phyloP scores from a whole-genome alignment of 2,888 invertebrate genomes.

The Dryobotodes eremita region DNA sequence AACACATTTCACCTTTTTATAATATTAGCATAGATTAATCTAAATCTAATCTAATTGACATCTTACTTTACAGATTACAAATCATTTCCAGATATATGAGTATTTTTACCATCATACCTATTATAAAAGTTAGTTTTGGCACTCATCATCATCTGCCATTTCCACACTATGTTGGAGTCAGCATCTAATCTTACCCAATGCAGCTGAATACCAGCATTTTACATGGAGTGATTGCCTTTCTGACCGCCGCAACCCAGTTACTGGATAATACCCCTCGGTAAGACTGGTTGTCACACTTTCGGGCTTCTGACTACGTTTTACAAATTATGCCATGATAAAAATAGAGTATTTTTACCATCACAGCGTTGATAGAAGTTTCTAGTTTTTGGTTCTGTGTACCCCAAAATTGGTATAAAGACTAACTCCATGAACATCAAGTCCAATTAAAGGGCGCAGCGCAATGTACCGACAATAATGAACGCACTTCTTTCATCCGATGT shows the following conservation, averaged over 20 bases:
- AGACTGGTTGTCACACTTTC: neutral
- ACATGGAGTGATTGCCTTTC: neutral
- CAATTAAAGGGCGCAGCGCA: conserved; percentile 53
- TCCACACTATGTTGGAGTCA: too few species aligned
- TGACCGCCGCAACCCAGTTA: neutral
- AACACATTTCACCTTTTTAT: too few species aligned
- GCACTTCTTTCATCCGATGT: conserved; percentile 57
- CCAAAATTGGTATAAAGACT: neutral
- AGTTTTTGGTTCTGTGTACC: neutral
- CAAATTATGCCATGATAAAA: neutral
- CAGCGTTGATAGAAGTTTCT: neutral
- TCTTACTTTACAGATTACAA: neutral
- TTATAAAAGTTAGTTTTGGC: neutral
- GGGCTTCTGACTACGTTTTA: neutral
- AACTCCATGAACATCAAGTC: conserved; percentile 24
- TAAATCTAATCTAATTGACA: neutral
- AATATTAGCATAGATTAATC: neutral
- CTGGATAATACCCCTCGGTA: neutral
- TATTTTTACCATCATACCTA: neutral
- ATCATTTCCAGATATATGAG: neutral
- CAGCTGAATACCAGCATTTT: neutral
- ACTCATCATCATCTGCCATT: neutral
- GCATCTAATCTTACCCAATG: neutral
- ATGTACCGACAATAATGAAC: conserved; percentile 64
- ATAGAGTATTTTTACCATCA: neutral